A percentile compares a stretch with the other conserved stretches of the same genome.
These are phyloP conservation scores for Zophobas morio DNA, from an alignment of 1,140 invertebrate species.

Conservation along the genomic window DNA sequence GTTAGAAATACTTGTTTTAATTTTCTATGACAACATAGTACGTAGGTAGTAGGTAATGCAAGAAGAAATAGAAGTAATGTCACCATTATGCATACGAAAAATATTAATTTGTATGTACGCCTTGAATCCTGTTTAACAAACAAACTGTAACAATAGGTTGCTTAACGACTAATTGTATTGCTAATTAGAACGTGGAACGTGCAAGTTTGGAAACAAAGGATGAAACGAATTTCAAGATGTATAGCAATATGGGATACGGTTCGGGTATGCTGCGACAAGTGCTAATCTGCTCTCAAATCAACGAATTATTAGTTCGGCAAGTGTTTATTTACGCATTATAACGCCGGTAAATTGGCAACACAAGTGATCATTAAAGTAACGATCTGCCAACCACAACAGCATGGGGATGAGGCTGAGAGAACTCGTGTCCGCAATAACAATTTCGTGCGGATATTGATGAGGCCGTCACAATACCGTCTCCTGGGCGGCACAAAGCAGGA, in stretches of 20 bases:
- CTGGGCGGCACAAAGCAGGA: constrained; percentile 41
- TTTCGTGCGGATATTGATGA: constrained; percentile 40
- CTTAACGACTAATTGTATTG: neutral
- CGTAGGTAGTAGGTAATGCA: too few relatives aligned
- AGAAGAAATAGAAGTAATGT: too few relatives aligned
- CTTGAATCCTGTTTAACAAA: too few relatives aligned
- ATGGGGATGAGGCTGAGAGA: constrained; percentile 25
- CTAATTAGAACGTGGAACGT: neutral
- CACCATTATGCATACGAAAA: too few relatives aligned
- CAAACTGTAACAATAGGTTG: too few relatives aligned
- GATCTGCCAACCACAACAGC: constrained; percentile 10
- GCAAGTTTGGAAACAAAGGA: too few relatives aligned
- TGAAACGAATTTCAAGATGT: too few relatives aligned
- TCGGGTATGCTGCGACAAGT: neutral
- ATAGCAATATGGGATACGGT: too few relatives aligned
- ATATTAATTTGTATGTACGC: too few relatives aligned
- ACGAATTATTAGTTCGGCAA: neutral
- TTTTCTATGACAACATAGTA: too few relatives aligned
- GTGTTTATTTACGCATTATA: constrained; percentile 10
- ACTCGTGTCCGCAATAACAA: constrained; percentile 41
- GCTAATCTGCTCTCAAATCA: neutral
- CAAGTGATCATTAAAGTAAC: constrained; percentile 36
- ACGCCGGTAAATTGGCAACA: constrained; percentile 1
- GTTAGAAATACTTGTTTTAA: too few relatives aligned
- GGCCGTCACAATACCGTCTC: constrained; percentile 41